Evolutionary conservation across 2,888 invertebrate species (phyloP).

Genomic region (Polyommatus icarus): DNA sequence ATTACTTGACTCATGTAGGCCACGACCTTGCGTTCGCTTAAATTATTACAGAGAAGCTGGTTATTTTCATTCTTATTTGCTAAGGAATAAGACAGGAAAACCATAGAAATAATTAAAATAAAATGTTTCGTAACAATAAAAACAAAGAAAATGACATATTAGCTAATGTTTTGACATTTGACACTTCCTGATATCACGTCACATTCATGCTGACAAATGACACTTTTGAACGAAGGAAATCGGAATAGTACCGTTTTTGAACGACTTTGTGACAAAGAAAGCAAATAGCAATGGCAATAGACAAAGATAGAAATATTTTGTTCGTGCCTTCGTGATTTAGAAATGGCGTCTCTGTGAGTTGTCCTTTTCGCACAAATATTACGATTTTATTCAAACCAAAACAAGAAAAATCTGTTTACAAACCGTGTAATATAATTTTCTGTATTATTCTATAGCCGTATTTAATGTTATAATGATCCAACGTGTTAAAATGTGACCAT

Average conservation of each 20-base stretch:
- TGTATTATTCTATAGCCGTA: conserved; percentile 36
- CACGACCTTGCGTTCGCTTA: conserved; percentile 17
- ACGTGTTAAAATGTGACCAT: conserved; percentile 48
- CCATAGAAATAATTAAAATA: no score
- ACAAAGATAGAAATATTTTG: conserved; percentile 34
- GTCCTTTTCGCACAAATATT: conserved; percentile 68
- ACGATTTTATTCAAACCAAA: conserved; percentile 48
- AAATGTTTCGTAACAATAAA: conserved; percentile 13
- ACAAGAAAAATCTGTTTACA: conserved; percentile 46
- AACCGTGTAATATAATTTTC: conserved; percentile 39
- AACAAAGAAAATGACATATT: background rate
- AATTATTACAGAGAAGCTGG: background rate
- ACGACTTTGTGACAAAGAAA: conserved; percentile 32
- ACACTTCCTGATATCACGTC: background rate
- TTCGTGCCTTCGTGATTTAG: conserved; percentile 43
- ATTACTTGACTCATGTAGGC: conserved; percentile 16
- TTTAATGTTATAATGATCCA: conserved; percentile 33
- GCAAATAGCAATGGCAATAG: conserved; percentile 30
- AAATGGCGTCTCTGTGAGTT: conserved; percentile 76
- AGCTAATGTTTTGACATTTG: background rate
- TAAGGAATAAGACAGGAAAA: background rate
- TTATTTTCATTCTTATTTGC: conserved; percentile 10
- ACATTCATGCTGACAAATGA: background rate
- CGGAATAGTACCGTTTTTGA: conserved; percentile 26
- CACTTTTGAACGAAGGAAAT: conserved; percentile 18